Evolutionary conservation across 2,113 vertebrate species (phyloP).

Genomic region (Garra rufa): DNA sequence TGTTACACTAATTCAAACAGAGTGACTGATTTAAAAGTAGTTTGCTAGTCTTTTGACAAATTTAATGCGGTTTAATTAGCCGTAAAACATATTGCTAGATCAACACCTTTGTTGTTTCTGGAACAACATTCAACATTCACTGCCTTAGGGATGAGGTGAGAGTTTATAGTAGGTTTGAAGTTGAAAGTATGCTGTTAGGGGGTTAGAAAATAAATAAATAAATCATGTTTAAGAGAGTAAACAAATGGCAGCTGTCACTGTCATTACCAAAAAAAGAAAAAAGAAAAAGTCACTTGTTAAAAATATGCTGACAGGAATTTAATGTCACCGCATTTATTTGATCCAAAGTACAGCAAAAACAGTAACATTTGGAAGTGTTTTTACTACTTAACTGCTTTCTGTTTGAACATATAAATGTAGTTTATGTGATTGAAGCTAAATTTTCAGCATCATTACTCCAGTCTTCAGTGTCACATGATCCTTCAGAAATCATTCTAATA

Average conservation of each 20-base stretch:
- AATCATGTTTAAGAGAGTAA: background rate
- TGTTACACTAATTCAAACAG: background rate
- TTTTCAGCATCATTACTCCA: no score
- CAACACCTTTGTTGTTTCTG: background rate
- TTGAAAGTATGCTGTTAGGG: background rate
- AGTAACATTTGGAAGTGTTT: no score
- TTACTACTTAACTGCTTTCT: no score
- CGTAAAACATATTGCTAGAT: background rate
- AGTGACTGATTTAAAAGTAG: background rate
- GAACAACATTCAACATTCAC: background rate
- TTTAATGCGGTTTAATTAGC: background rate
- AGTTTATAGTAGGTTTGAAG: background rate
- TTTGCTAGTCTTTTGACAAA: background rate
- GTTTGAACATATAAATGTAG: no score
- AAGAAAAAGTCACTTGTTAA: no score
- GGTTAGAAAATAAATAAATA: background rate
- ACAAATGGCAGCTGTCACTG: background rate
- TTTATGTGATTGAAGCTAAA: no score
- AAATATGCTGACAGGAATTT: no score
- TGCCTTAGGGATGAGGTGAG: background rate
- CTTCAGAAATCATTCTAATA: no score
- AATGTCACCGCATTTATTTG: no score
- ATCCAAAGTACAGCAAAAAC: no score
- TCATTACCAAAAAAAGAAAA: background rate
- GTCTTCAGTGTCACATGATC: no score